Evolutionary conservation across 2,888 invertebrate genomes (phyloP), one percentile per base, ranked within the genome.

Genomic region (Tachystola acroxantha): DNA sequence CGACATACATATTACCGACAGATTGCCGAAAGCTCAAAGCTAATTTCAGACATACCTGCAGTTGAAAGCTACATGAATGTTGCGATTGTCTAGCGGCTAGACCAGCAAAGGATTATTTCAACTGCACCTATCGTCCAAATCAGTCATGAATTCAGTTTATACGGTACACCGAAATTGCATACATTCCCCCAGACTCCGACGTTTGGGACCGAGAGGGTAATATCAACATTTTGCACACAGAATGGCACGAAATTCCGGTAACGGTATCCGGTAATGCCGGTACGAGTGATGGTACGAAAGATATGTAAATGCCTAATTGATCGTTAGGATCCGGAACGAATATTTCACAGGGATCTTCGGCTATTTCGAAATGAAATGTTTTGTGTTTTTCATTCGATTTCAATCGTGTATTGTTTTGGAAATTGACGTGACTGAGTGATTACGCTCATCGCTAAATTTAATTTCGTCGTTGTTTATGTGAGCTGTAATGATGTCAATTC

Each of bases 281-380:
- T 29, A 33, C 32, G 41, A 36, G 43, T 38, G 39, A 11, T 39
- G 37, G 11, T 32, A 26, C 26, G 27, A 38, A 43, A 47, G 44
- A 43, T 48, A 45, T 45, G 48, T 43, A 45, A 48, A 46, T 46
- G 35, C 36, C 38, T 44, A 45, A 47, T 47, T 45, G 42, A 39
- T 40, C 42, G 37, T 32, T 35, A 35, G 36, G 12, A 16, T 25
- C 32, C 19, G 19, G 19, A 6, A 14, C 10, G 29, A 14, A 14
- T 14, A n/a, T 16, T 30, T 30, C 1, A 30, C n/a, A 6, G 14
- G n/a, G 24, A 11, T 28, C 14, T 16, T 9, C 14, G 14, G 29
- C 10, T 27, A 12, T 27, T 27, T 27, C 7, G 11, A 12, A 11
- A 6, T 27, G 27, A 7, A 6, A 16, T 16, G 26, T 26, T 26